A percentile compares a stretch with the other conserved stretches of the same genome.
phyloP scores from a whole-genome alignment of 2,113 vertebrate species.

The Lycocorax pyrrhopterus region DNA sequence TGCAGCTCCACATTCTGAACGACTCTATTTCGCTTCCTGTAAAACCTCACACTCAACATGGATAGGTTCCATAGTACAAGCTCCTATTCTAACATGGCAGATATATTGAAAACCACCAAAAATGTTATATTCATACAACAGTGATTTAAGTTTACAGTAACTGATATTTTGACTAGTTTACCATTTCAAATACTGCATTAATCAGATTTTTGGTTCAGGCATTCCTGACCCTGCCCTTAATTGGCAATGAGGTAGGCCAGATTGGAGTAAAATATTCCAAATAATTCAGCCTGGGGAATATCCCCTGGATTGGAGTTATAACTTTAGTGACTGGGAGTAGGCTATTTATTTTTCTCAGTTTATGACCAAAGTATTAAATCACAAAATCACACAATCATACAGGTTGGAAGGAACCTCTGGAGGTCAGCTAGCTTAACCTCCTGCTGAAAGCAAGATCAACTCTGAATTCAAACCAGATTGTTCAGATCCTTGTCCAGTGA shows the following conservation, averaged over 20 bases:
- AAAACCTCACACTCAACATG: background rate
- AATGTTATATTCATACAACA: background rate
- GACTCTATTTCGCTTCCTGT: background rate
- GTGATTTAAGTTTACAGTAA: slow-evolving; percentile 37
- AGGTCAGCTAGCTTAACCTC: background rate
- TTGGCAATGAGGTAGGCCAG: slow-evolving; percentile 37
- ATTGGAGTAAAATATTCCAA: slow-evolving; percentile 56
- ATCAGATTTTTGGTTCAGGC: slow-evolving; percentile 44
- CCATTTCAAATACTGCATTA: slow-evolving; percentile 47
- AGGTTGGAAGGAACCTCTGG: background rate
- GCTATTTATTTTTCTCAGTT: slow-evolving; percentile 56
- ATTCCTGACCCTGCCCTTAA: slow-evolving; percentile 33
- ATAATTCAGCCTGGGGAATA: slow-evolving; percentile 37
- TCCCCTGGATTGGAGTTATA: slow-evolving; percentile 17
- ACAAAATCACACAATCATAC: slow-evolving; percentile 15
- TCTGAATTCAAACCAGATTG: slow-evolving; percentile 7
- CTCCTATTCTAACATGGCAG: background rate
- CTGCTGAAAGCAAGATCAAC: background rate
- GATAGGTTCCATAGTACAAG: background rate
- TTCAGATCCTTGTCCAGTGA: background rate
- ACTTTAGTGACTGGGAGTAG: slow-evolving; percentile 33
- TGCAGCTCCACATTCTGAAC: background rate
- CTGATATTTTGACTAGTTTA: slow-evolving; percentile 16
- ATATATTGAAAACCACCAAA: background rate
- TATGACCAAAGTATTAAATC: slow-evolving; percentile 57